phyloP scores from a whole-genome alignment of 23 tunicate genomes.

The Halocynthia aurantium region DNA sequence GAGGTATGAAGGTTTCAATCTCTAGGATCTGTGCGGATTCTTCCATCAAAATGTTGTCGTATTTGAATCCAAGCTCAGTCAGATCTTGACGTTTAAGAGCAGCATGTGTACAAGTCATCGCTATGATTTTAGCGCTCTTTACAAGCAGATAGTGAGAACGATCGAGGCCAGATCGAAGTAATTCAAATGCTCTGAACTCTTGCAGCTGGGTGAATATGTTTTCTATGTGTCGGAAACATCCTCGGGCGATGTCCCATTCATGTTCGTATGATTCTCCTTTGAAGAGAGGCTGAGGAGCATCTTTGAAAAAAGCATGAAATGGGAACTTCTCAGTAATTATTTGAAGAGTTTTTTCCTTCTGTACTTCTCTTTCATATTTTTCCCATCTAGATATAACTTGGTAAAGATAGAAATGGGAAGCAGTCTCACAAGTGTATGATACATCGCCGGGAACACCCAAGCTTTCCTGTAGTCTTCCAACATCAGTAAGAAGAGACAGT shows the following conservation, averaged over 20 bases:
- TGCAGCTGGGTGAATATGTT: constrained; percentile 95
- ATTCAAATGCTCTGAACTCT: constrained; percentile 96
- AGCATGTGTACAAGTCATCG: constrained; percentile 99
- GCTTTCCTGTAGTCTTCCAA: constrained; percentile 79
- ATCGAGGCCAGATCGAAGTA: constrained; percentile 95
- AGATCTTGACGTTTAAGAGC: constrained; percentile 94
- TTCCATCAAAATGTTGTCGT: constrained; percentile 98
- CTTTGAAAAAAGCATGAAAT: constrained; percentile 58
- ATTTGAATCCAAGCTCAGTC: constrained; percentile 85
- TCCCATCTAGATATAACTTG: constrained; percentile 99
- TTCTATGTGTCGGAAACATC: constrained; percentile 90
- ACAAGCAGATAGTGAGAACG: constrained; percentile 94
- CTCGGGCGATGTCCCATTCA: constrained; percentile 90
- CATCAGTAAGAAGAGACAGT: constrained; percentile 77
- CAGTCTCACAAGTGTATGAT: constrained; percentile 98
- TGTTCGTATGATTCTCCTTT: constrained; percentile 55
- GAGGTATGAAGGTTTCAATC: constrained; percentile 97
- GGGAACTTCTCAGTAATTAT: constrained; percentile 62
- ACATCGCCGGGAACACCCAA: constrained; percentile 96
- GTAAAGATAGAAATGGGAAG: constrained; percentile 91
- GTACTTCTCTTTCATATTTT: constrained; percentile 65
- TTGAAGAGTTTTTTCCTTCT: constrained; percentile 40
- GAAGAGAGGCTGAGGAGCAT: constrained; percentile 79
- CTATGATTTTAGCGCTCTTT: constrained; percentile 98
- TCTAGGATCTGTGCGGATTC: constrained; percentile 99